Percentiles rank a stretch among this genome's conserved stretches.
phyloP scores from a whole-genome alignment of 2,113 vertebrate species.

The Lonchura striata region DNA sequence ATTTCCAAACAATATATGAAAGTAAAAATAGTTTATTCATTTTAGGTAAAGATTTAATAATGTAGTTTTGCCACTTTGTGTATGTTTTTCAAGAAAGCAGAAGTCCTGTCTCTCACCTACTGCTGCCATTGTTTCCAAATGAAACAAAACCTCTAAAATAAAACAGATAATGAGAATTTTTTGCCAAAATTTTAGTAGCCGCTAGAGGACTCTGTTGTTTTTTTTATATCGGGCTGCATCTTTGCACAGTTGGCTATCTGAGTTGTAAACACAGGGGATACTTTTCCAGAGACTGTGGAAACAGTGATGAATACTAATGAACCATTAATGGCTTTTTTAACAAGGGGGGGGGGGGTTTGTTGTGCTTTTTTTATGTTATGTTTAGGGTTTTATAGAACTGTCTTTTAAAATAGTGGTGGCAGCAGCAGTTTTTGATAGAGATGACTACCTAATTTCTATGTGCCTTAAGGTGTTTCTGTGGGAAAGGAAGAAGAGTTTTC shows the following conservation, averaged over 20 bases:
- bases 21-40: background rate
- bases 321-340: background rate
- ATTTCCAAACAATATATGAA: background rate
- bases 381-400: background rate
- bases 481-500: background rate
- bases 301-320: background rate
- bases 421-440: background rate
- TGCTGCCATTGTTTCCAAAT: background rate
- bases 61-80: background rate
- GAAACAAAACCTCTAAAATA: background rate
- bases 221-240: background rate
- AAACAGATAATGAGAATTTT: background rate
- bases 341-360: fast-evolving
- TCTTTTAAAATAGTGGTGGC: background rate
- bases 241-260: background rate
- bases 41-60: background rate
- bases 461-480: background rate
- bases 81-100: background rate
- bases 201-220: constrained; percentile 61
- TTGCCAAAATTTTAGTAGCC: constrained; percentile 45
- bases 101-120: background rate
- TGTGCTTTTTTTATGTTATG: background rate
- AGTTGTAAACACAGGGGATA: background rate
- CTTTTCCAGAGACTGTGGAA: background rate
- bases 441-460: background rate